Percentiles rank a stretch among this genome's conserved stretches.
phyloP scores from a whole-genome alignment of 2,797 vertebrate species.

The Phaenicophaeus curvirostris region DNA sequence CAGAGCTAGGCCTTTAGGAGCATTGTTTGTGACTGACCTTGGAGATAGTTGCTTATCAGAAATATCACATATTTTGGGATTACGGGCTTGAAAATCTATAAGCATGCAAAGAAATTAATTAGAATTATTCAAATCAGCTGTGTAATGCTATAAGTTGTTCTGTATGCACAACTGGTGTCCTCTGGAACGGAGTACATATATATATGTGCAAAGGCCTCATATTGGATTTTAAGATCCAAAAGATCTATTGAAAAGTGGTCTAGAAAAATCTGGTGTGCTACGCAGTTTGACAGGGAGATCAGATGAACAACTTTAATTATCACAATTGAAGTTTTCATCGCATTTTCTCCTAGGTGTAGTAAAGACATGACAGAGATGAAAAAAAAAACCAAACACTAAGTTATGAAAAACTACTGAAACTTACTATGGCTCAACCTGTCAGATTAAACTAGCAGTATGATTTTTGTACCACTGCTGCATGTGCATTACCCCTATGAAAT shows the following conservation, averaged over 20 bases:
- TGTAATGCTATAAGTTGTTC: background rate
- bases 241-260: background rate
- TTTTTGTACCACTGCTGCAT: background rate
- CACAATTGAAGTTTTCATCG: background rate
- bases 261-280: background rate
- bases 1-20: background rate
- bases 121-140: background rate
- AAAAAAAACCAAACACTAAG: background rate
- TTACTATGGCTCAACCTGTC: background rate
- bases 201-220: background rate
- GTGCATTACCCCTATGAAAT: background rate
- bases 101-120: background rate
- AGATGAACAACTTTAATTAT: background rate
- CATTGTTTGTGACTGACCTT: background rate
- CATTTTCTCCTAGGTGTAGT: background rate
- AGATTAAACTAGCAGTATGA: background rate
- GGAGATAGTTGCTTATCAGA: background rate
- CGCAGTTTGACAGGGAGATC: background rate
- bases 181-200: background rate
- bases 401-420: background rate
- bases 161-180: background rate
- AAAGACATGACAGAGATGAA: background rate
- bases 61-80: background rate
- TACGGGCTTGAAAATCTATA: background rate
- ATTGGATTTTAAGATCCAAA: background rate